Percentiles rank a stretch among this genome's conserved stretches.
phyloP scores from a whole-genome alignment of 2,113 vertebrate genomes.

The Pteropus alecto region DNA sequence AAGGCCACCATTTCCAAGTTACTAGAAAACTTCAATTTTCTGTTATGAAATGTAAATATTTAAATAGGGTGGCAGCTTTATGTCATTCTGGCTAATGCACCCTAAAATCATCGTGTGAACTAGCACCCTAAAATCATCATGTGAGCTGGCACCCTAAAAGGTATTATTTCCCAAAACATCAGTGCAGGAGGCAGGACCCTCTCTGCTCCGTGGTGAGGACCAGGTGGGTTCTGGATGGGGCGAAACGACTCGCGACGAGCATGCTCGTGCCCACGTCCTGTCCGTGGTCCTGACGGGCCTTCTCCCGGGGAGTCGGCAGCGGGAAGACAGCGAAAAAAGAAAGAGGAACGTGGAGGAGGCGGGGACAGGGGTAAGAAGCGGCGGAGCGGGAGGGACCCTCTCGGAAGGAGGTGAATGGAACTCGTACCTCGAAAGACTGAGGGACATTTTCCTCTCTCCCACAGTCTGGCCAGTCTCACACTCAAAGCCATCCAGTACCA shows the following conservation, averaged over 20 bases:
- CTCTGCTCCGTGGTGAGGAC: accelerated
- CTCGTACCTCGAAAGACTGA: not conserved
- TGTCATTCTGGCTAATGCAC: not conserved
- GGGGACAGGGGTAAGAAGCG: too few species aligned
- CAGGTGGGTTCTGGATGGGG: accelerated
- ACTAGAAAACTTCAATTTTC: not conserved
- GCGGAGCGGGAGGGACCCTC: accelerated
- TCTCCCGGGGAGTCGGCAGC: not conserved
- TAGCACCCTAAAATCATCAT: not conserved
- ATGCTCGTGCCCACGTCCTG: accelerated
- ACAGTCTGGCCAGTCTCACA: not conserved
- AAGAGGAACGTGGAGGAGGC: accelerated
- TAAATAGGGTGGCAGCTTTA: not conserved
- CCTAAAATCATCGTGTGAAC: not conserved
- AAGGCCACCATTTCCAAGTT: not conserved
- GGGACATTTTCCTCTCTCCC: not conserved
- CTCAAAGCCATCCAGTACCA: not conserved
- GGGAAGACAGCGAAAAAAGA: not conserved
- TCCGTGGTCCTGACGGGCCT: not conserved
- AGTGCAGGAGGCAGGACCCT: accelerated
- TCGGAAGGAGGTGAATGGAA: not conserved
- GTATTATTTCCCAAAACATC: not conserved
- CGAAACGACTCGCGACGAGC: accelerated
- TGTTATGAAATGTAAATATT: not conserved
- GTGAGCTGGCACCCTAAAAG: too few species aligned